Conservation (phyloP, 2,113 vertebrate species). For the Menidia beryllina region DNA sequence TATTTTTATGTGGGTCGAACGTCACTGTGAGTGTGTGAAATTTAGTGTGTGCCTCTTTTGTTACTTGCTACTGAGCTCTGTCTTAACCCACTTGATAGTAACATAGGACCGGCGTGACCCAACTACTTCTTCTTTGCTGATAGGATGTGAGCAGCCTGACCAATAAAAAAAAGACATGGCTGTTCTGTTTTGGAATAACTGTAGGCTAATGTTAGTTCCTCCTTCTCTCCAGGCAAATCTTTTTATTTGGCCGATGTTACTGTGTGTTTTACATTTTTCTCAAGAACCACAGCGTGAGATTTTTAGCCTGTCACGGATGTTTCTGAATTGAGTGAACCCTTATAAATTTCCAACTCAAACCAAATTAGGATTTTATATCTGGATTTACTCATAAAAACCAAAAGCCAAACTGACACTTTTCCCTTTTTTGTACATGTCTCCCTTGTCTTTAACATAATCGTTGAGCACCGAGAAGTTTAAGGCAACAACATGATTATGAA, state of each 20-base stretch:
- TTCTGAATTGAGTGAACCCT: too few relatives aligned
- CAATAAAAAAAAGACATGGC: too few relatives aligned
- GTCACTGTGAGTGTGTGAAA: not conserved
- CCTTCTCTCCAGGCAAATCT: too few relatives aligned
- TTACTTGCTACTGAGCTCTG: too few relatives aligned
- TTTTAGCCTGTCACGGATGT: not conserved
- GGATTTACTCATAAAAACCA: not conserved
- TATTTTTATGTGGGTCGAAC: not conserved
- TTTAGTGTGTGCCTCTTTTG: too few relatives aligned
- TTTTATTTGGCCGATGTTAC: too few relatives aligned
- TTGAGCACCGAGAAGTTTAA: not conserved
- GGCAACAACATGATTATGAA: conserved; percentile 7
- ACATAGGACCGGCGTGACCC: too few relatives aligned
- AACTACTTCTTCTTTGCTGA: too few relatives aligned
- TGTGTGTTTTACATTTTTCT: too few relatives aligned
- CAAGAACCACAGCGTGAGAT: not conserved
- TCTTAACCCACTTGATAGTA: too few relatives aligned
- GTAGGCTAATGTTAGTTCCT: not conserved
- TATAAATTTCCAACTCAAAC: not conserved
- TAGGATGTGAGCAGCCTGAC: too few relatives aligned
- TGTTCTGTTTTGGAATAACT: too few relatives aligned
- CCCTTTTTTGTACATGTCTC: not conserved
- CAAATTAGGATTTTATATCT: not conserved
- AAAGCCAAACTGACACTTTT: not conserved
- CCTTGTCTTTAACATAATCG: not conserved